A percentile compares a stretch with the other conserved stretches of the same genome.
phyloP scores from a whole-genome alignment of 2,888 invertebrate genomes.

The Drosophila tanythrix region DNA sequence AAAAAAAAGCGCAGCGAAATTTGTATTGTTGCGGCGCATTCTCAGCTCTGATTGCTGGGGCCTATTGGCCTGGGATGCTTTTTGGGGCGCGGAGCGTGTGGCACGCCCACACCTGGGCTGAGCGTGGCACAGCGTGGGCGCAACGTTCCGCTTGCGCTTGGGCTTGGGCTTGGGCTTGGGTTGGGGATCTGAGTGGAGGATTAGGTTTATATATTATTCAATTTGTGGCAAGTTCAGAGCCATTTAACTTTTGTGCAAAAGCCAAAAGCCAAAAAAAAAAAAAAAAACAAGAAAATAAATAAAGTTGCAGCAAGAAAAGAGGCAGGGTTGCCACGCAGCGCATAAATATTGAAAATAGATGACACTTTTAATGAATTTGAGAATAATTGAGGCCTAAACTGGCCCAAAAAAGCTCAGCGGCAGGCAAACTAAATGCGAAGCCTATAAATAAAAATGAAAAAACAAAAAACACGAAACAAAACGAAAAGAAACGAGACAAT shows the following conservation, averaged over 20 bases:
- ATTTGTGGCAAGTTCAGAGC: slow-evolving; percentile 43
- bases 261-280: not conserved
- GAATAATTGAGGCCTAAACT: slow-evolving; percentile 80
- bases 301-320: not conserved
- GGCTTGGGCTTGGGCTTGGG: not conserved
- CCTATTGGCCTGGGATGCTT: not conserved
- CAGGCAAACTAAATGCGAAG: slow-evolving; percentile 64
- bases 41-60: slow-evolving; percentile 11
- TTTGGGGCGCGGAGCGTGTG: slow-evolving; percentile 32
- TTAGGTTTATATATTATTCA: slow-evolving; percentile 55
- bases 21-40: slow-evolving; percentile 20
- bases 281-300: not conserved
- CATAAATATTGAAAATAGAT: slow-evolving; percentile 64
- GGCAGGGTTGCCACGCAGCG: slow-evolving; percentile 14
- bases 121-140: slow-evolving; percentile 57
- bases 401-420: slow-evolving; percentile 66
- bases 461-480: slow-evolving; percentile 5
- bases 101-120: slow-evolving; percentile 19
- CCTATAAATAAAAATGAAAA: slow-evolving; percentile 60
- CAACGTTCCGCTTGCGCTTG: not conserved
- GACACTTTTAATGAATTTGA: slow-evolving; percentile 75
- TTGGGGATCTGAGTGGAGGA: slow-evolving; percentile 44
- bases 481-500: slow-evolving; percentile 1
- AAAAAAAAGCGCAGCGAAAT: slow-evolving; percentile 5
- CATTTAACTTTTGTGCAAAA: slow-evolving; percentile 45